Conservation (phyloP, 2,113 vertebrate genomes). For the Aegotheles bennettii region DNA sequence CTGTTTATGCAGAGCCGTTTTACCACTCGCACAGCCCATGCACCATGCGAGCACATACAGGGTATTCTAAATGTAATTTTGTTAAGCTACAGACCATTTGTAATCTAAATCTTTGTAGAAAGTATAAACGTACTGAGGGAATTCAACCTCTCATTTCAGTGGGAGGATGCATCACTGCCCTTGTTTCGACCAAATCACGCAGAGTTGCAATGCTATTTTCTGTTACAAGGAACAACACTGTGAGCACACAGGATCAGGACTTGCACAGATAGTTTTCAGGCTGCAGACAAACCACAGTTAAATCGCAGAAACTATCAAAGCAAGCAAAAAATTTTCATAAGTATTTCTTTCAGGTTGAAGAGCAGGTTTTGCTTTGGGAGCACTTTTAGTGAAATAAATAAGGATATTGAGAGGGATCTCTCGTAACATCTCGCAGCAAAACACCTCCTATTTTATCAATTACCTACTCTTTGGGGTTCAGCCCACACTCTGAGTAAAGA, state of each 20-base stretch:
- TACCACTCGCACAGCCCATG: neutral
- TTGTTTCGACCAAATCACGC: neutral
- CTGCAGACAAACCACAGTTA: conserved; percentile 8
- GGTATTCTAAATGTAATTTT: neutral
- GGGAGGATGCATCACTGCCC: neutral
- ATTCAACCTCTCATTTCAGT: neutral
- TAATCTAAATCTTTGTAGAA: conserved; percentile 26
- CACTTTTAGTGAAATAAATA: neutral
- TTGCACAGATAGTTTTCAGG: neutral
- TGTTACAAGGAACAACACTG: neutral
- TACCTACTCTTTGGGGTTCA: neutral
- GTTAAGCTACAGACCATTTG: neutral
- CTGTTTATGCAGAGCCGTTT: neutral
- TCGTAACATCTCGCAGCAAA: neutral
- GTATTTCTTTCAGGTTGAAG: neutral
- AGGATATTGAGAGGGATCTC: neutral
- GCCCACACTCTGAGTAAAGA: neutral
- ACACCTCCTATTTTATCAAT: neutral
- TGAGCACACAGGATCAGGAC: neutral
- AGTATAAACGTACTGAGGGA: neutral
- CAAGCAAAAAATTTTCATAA: neutral
- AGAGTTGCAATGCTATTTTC: neutral
- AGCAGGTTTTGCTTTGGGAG: neutral
- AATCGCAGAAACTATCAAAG: conserved; percentile 32
- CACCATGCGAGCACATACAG: accelerated